Evolutionary conservation across 2,888 invertebrate genomes (phyloP), one percentile per base, ranked within the genome.

Genomic region (Lymantria monacha): DNA sequence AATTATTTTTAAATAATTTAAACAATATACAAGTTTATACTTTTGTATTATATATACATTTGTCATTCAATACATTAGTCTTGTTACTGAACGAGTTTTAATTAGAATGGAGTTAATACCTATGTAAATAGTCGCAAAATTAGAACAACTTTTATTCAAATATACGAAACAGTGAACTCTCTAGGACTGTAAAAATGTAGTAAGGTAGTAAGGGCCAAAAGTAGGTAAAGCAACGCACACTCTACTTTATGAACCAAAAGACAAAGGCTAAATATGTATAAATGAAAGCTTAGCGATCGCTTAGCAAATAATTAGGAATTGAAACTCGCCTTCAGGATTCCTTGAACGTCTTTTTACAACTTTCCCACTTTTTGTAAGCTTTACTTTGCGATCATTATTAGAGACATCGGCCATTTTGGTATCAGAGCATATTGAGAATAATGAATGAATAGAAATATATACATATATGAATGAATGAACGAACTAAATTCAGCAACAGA

Each of bases 341-440:
- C 89, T 79, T 53, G 82, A 57, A 44, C 92, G 85, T 72, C 82
- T 88, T 79, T 91, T 92, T 51, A 87, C 83, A 76, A 90, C 76
- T 88, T 91, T 90, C 38, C 88, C 88, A 69, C 85, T 87, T 86
- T 90, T 92, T 72, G 77, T 85, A 63, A 87, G 79, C 75, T 91
- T 91, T 73, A 87, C 68, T 88, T 90, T 92, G 61, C 89, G 84
- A 38, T 91, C 91, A 76, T 69, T 80, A 70, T 74, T 86, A 85
- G 89, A 79, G 90, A 91, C 91, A 91, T 91, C 91, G 83, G 91
- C 91, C 91, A 91, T 91, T 91, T 91, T 91, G 81, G 62, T 84
- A 88, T 84, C 87, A 74, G 81, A 83, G 80, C 77, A 59, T 14
- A 14, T 7, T 38, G 81, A 83, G 80, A 76, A 57, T 14, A 41